Base-by-base conservation (phyloP, 2,113 vertebrate genomes). In the Mesocricetus auratus region DNA sequence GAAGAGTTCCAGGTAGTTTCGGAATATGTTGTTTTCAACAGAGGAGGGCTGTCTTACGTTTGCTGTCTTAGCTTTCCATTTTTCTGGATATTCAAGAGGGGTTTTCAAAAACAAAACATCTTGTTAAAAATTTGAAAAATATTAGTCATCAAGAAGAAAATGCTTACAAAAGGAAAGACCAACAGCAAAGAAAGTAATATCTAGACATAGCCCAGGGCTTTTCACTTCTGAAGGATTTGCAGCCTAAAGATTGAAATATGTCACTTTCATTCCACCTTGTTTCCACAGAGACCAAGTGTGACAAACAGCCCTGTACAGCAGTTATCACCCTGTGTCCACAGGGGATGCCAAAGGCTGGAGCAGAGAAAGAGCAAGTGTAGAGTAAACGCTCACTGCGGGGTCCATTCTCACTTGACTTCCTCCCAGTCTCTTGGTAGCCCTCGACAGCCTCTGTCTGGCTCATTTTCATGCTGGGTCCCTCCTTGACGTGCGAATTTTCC, bases 121-220 rank as follows among this genome's bases (percentile, higher is more conserved):
- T 42, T 94, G 50, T 87, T 73, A 78, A 96, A 96, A 91, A 77
- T 75, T 12, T 85, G 56, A 90, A 93, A 62, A 53, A 64, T 50
- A 73, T 86, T 81, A 88, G 69, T 73, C 39, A 88, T 95, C 69
- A 62, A 62, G 92, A 89, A 56, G 47, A 96, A 96, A 93, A 82
- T 26, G 31, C 82, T 94, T 94, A 93, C 16, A 73, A 68, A 13
- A 94, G 50, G 50, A 93, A 94, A 96, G 75, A 36, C 73, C 47
- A 64, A 68, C n/a, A 60, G 21, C 19, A 71, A 60, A 60, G 19
- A 85, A 94, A 83, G 47, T 86, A 89, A 13, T n/a, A 89, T n/a
- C n/a, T 64, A 93, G 82, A 83, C 42, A 74, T 3, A 64, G 15
- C 86, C 53, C 42, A 45, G 89, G 50, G 21, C 68, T 91, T 93